Conservation (phyloP, 2,888 invertebrate species). For the Argynnis bischoffii region DNA sequence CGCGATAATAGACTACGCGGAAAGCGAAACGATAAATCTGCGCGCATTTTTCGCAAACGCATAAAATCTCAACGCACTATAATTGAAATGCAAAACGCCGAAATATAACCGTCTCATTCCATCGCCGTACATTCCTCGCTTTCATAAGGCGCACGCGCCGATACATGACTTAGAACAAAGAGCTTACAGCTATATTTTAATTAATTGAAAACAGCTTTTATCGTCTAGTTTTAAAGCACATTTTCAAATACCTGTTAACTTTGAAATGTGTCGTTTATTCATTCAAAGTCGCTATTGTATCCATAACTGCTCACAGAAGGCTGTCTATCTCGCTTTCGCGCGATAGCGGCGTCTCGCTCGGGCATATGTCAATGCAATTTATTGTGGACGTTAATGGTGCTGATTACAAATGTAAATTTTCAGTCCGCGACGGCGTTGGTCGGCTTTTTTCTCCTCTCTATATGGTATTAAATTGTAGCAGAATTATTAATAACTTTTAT, state of each 20-base stretch:
- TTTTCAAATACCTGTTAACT: constrained; percentile 39
- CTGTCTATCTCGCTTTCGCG: constrained; percentile 55
- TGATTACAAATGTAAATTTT: constrained; percentile 82
- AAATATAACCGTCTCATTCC: constrained; percentile 53
- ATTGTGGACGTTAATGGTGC: constrained; percentile 80
- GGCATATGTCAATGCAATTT: constrained; percentile 78
- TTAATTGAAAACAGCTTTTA: constrained; percentile 41
- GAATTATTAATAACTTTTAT: constrained; percentile 56
- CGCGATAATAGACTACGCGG: constrained; percentile 68
- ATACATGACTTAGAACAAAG: constrained; percentile 31
- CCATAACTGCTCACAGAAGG: constrained; percentile 64
- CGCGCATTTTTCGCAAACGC: constrained; percentile 78
- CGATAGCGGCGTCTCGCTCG: constrained; percentile 63
- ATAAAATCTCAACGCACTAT: constrained; percentile 76
- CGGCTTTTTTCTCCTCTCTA: constrained; percentile 71
- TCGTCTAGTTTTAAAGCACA: constrained; percentile 41
- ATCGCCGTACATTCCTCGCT: constrained; percentile 56
- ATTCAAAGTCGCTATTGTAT: constrained; percentile 67
- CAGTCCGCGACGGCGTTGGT: constrained; percentile 76
- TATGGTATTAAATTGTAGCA: constrained; percentile 75
- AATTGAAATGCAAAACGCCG: constrained; percentile 62
- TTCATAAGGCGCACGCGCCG: constrained; percentile 68
- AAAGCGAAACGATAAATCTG: constrained; percentile 73
- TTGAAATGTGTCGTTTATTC: constrained; percentile 42
- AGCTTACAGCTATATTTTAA: constrained; percentile 28